Evolutionary conservation across 2,797 vertebrate species (phyloP), one percentile per base, ranked within the genome.

Genomic region (Rhabdomys pumilio): DNA sequence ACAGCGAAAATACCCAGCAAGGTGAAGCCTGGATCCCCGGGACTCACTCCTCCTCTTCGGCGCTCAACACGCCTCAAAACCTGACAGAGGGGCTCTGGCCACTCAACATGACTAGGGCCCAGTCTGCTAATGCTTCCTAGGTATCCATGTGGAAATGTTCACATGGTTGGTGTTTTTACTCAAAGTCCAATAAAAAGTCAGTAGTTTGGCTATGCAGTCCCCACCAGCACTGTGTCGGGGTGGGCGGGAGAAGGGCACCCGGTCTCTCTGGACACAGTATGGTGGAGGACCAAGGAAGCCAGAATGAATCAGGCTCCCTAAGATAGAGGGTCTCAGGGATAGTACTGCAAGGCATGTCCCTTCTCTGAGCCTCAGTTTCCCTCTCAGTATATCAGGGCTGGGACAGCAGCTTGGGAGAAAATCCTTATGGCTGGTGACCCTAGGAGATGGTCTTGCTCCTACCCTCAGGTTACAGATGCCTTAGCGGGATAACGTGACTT

Each of bases 121-220:
- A 97, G 95, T 24, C 47, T 24, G 75, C 77, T 57, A 6, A 8
- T 11, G 90, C 55, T 19, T 88, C 77, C 41, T 22, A 34, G 84
- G 89, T 57, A 24, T 61, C 79, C 55, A 24, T 6, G 20, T 85
- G 82, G 88, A 79, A 50, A 87, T 50, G 44, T 10, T 85, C 89
- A 94, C 69, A 11, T 92, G 29, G 96, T 91, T 97, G 97, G 89
- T 97, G 95, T 98, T 98, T 98, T 98, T 97, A 98, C 98, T 98
- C 97, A 97, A 97, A 98, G 96, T 31, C 50, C 76, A 98, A 98
- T 98, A 99, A 98, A 98, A 22, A 93, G 95, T 97, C 96, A 93
- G 95, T 97, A 96, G 97, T 97, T 98, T 98, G 98, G 97, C 90
- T 96, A 87, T 93, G 89, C 82, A 92, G 92, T 73, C 24, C 77